Evolutionary conservation across 2,888 invertebrate genomes (phyloP).

Genomic region (Lissonota sp.): DNA sequence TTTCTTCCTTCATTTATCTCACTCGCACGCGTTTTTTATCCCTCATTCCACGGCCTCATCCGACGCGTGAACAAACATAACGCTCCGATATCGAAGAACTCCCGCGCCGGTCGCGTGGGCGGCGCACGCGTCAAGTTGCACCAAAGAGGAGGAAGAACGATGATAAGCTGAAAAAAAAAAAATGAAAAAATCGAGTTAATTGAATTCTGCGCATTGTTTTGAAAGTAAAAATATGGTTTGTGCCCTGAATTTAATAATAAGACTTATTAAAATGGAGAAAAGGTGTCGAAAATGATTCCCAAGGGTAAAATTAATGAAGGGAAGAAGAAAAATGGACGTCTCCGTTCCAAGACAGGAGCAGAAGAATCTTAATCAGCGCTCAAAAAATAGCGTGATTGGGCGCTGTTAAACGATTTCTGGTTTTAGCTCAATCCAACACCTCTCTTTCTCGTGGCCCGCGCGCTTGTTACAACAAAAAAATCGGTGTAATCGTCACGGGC

Average conservation of each 20-base stretch:
- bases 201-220: too few species aligned
- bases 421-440: neutral
- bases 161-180: slow-evolving; percentile 51
- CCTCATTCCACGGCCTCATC: slow-evolving; percentile 28
- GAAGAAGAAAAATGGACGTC: too few species aligned
- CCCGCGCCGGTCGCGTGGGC: slow-evolving; percentile 60
- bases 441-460: neutral
- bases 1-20: slow-evolving; percentile 11
- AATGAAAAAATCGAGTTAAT: slow-evolving; percentile 20
- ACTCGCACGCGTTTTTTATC: neutral
- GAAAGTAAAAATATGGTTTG: too few species aligned
- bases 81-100: slow-evolving; percentile 54
- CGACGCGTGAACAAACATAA: slow-evolving; percentile 65
- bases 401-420: slow-evolving; percentile 34
- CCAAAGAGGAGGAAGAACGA: slow-evolving; percentile 31
- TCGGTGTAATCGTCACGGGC: slow-evolving; percentile 54
- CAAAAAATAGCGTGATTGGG: too few species aligned
- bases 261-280: too few species aligned
- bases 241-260: too few species aligned
- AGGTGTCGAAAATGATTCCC: too few species aligned
- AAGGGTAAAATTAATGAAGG: too few species aligned
- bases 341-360: too few species aligned
- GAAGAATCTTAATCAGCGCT: too few species aligned
- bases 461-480: slow-evolving; percentile 28
- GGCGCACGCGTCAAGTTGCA: slow-evolving; percentile 58